These are phyloP conservation scores for Macroglossus sobrinus DNA, from an alignment of 2,113 vertebrate species.

Conservation along the genomic window DNA sequence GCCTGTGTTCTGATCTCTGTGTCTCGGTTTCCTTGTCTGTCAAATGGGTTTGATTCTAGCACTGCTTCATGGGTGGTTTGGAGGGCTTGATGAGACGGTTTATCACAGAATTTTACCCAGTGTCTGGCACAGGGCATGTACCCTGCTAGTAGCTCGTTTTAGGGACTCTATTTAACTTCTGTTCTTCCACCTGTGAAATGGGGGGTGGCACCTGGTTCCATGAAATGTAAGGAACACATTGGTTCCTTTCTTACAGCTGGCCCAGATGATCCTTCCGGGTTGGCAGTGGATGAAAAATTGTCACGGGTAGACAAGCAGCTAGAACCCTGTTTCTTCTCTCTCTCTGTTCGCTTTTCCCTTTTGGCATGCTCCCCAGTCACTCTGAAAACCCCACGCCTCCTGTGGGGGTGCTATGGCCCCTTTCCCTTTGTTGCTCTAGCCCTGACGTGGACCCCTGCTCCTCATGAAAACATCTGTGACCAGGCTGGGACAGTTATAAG, in stretches of 20 bases:
- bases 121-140: not conserved
- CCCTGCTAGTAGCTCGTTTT: not conserved
- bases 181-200: not conserved
- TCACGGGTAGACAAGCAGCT: not conserved
- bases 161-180: not conserved
- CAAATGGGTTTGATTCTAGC: not conserved
- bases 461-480: not conserved
- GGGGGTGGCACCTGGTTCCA: not conserved
- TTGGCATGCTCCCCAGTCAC: fast-evolving
- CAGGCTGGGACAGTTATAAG: not conserved
- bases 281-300: not conserved
- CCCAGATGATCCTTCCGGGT: not conserved
- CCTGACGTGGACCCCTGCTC: too few species aligned
- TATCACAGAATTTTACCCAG: not conserved
- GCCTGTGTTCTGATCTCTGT: not conserved
- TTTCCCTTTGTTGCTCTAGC: not conserved
- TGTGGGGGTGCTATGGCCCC: not conserved
- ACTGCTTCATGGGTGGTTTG: not conserved
- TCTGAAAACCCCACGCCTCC: not conserved
- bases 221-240: not conserved
- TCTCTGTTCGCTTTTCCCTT: not conserved
- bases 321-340: not conserved
- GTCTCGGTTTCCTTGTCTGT: not conserved
- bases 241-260: not conserved
- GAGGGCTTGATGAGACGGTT: not conserved